Conservation (phyloP, 2,888 invertebrate species). For the Linnaemya tessellans region DNA sequence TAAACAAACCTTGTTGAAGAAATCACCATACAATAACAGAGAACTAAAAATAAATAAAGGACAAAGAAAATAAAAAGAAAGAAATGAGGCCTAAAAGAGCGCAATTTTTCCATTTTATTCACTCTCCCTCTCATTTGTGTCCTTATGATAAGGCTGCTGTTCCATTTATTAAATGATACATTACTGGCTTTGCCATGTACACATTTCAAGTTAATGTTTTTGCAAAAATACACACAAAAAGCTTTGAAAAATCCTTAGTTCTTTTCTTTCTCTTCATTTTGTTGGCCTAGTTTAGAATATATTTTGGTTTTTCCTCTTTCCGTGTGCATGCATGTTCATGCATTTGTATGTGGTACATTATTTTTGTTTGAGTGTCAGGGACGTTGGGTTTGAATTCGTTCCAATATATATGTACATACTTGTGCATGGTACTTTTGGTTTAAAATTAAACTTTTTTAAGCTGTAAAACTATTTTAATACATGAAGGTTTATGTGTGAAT, state of each 20-base stretch:
- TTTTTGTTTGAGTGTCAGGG: conserved; percentile 44
- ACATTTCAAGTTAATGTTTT: conserved; percentile 60
- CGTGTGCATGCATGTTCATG: not conserved
- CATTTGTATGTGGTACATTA: not conserved
- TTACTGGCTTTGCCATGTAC: conserved; percentile 40
- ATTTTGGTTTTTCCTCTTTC: conserved; percentile 34
- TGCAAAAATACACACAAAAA: conserved; percentile 28
- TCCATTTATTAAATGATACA: conserved; percentile 47
- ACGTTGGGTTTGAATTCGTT: conserved; percentile 14
- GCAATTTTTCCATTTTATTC: conserved; percentile 23
- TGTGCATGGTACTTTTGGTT: conserved; percentile 5
- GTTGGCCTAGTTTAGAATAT: conserved; percentile 61
- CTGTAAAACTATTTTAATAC: not conserved
- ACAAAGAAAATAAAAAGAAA: too few relatives aligned
- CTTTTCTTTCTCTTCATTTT: conserved; percentile 50
- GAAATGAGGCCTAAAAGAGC: conserved; percentile 72
- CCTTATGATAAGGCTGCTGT: conserved; percentile 44
- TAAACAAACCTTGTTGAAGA: conserved; percentile 65
- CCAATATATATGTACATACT: not conserved
- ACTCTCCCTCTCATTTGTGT: conserved; percentile 43
- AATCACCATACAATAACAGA: conserved; percentile 31
- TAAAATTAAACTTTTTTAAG: not conserved
- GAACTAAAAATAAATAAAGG: conserved; percentile 27
- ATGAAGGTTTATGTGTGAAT: not conserved
- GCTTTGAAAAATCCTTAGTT: conserved; percentile 29